These are phyloP conservation scores for Ophonus ardosiacus DNA, from an alignment of 2,888 invertebrate genomes.

Conservation along the genomic window DNA sequence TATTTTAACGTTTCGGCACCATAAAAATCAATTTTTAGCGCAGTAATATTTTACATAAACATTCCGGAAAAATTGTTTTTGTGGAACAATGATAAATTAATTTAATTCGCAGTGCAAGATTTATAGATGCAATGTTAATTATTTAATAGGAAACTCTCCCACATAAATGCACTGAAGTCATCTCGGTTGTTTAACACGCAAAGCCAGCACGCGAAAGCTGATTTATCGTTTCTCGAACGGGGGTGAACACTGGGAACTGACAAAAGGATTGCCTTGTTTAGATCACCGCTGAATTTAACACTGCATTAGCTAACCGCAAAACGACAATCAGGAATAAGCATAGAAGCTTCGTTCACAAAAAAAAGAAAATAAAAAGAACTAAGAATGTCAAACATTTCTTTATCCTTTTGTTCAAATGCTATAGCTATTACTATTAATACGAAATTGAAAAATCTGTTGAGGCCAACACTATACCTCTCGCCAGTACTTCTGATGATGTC, in stretches of 20 bases:
- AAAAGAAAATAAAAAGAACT: not conserved
- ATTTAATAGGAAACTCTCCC: constrained; percentile 49
- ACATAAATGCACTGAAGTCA: constrained; percentile 58
- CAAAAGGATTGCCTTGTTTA: not conserved
- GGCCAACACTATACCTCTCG: no score
- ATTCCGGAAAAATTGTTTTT: not conserved
- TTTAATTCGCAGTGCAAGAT: constrained; percentile 33
- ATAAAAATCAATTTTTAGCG: not conserved
- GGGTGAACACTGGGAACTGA: not conserved
- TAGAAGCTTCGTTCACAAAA: not conserved
- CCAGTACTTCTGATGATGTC: no score
- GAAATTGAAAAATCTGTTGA: no score
- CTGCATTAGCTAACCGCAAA: not conserved
- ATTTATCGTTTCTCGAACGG: constrained; percentile 52
- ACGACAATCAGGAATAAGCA: not conserved
- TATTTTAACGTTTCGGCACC: not conserved
- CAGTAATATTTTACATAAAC: not conserved
- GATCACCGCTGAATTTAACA: not conserved
- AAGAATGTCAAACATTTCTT: no score
- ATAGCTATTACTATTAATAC: no score
- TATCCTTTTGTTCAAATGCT: no score
- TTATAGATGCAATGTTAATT: constrained; percentile 56
- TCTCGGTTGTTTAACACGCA: constrained; percentile 14
- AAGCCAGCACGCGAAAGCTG: constrained; percentile 45
- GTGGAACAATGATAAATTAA: constrained; percentile 24